Percentiles rank a stretch among this genome's conserved stretches.
Conservation (phyloP, 37 sponge, comb jelly and placozoan genomes). For the Spongia lamella region DNA sequence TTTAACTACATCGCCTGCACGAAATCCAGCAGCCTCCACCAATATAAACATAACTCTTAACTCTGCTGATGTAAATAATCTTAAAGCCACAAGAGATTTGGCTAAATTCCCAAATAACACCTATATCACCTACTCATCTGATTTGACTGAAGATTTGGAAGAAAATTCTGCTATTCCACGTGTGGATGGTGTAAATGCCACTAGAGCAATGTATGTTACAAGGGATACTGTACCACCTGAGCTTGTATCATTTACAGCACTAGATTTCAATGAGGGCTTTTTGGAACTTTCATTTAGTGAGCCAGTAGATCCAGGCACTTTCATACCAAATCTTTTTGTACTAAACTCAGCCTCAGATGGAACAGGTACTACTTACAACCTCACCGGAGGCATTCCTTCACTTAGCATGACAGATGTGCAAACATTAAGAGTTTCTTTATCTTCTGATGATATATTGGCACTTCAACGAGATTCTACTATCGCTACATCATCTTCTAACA, state of each 20-base stretch:
- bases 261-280: conserved; percentile 69
- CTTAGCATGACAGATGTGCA: conserved; percentile 49
- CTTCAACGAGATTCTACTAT: conserved; percentile 61
- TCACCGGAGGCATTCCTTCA: conserved; percentile 68
- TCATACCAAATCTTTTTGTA: conserved; percentile 34
- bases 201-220: conserved; percentile 68
- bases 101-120: conserved; percentile 72
- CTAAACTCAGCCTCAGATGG: conserved; percentile 41
- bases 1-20: conserved; percentile 22
- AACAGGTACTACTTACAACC: conserved; percentile 42
- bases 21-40: conserved; percentile 1
- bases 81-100: conserved; percentile 69
- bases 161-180: conserved; percentile 43
- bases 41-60: conserved; percentile 36
- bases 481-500: conserved; percentile 49
- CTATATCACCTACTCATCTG: conserved; percentile 47
- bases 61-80: conserved; percentile 44
- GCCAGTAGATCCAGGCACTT: conserved; percentile 79
- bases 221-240: conserved; percentile 58
- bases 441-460: conserved; percentile 68
- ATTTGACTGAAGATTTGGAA: conserved; percentile 33
- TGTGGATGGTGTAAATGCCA: conserved; percentile 70
- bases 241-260: conserved; percentile 32
- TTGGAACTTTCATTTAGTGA: conserved; percentile 72
- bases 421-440: conserved; percentile 50